phyloP scores from a whole-genome alignment of 2,797 vertebrate species.

The Telmatherina bonti region DNA sequence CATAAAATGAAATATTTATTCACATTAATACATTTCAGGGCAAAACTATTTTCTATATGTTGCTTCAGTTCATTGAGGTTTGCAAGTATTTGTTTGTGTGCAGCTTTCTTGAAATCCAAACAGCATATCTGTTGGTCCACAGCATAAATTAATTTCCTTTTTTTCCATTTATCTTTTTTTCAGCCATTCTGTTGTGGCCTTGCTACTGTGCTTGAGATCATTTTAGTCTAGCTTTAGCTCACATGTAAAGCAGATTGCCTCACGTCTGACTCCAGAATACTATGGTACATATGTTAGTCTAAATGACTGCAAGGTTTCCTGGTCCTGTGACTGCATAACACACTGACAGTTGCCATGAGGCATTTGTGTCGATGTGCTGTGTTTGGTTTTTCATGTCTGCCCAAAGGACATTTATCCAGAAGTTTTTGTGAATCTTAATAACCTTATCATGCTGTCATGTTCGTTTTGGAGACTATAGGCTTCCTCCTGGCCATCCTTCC shows the following conservation, averaged over 20 bases:
- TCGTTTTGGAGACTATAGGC: neutral
- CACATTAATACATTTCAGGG: neutral
- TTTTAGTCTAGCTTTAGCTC: neutral
- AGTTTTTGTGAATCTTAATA: neutral
- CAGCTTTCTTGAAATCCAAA: neutral
- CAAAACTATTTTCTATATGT: neutral
- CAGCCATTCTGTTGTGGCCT: neutral
- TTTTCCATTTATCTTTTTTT: neutral
- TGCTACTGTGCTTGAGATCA: neutral
- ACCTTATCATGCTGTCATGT: neutral
- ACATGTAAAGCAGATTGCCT: neutral
- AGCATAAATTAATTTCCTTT: neutral
- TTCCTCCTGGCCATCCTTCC: neutral
- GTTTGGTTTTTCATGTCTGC: no score
- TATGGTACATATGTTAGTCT: neutral
- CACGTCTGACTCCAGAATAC: neutral
- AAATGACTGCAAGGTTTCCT: neutral
- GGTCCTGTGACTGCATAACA: neutral
- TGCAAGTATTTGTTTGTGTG: neutral
- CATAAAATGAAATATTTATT: no score
- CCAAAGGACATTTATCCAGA: no score
- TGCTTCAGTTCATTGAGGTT: neutral
- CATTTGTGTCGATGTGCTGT: neutral
- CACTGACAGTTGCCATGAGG: neutral
- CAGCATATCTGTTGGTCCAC: neutral